Evolutionary conservation across 2,797 vertebrate genomes (phyloP).

Genomic region (Molossus molossus): DNA sequence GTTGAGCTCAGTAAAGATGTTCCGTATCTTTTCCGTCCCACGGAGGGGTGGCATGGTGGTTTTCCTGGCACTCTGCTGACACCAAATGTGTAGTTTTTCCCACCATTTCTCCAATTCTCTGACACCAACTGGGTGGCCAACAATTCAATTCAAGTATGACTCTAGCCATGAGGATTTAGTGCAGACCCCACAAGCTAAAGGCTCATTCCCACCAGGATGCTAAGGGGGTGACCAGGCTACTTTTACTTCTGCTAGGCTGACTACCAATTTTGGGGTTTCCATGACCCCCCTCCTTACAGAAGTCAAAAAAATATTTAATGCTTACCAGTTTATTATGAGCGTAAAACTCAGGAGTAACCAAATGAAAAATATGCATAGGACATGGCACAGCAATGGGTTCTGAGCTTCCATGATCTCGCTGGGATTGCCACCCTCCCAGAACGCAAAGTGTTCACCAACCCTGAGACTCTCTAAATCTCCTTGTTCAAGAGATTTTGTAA

Average conservation of each 20-base stretch:
- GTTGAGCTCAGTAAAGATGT: slow-evolving; percentile 1
- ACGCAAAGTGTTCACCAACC: neutral
- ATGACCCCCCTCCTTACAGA: neutral
- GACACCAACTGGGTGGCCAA: neutral
- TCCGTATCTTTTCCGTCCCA: slow-evolving; percentile 20
- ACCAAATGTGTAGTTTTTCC: neutral
- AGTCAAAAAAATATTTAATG: slow-evolving; percentile 14
- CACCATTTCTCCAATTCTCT: neutral
- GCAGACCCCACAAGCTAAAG: neutral
- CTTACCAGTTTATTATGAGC: slow-evolving; percentile 5
- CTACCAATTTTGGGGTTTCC: neutral
- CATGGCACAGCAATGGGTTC: neutral
- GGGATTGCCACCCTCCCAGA: neutral
- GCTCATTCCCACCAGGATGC: neutral
- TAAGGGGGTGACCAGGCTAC: neutral
- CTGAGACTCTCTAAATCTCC: neutral
- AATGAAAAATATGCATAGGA: neutral
- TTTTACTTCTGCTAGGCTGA: neutral
- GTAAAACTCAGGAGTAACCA: neutral
- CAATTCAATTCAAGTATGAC: neutral
- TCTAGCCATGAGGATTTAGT: neutral
- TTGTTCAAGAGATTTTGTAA: neutral
- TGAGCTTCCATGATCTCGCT: neutral
- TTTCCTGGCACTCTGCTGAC: neutral
- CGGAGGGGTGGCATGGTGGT: neutral